phyloP scores from a whole-genome alignment of 2,797 vertebrate genomes.

The Chanos chanos region DNA sequence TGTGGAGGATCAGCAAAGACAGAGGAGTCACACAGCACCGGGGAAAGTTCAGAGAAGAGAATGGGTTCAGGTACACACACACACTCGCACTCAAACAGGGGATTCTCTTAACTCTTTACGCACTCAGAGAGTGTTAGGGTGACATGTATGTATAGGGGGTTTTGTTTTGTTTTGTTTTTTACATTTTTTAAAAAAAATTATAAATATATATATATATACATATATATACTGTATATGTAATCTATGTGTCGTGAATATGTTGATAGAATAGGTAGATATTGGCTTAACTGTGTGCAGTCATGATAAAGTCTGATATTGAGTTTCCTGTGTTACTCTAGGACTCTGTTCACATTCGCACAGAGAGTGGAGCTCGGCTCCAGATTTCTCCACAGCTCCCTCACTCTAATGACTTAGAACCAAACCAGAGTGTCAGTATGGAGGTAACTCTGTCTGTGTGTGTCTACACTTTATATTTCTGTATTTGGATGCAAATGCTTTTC shows the following conservation, averaged over 20 bases:
- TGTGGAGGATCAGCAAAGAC: slow-evolving; percentile 49
- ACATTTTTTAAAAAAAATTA: no score
- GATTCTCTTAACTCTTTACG: no score
- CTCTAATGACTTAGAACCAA: slow-evolving; percentile 82
- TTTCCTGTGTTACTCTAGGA: slow-evolving; percentile 61
- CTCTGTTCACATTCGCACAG: slow-evolving; percentile 85
- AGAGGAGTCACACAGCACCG: slow-evolving; percentile 75
- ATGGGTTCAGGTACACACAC: slow-evolving; percentile 84
- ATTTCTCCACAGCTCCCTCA: slow-evolving; percentile 73
- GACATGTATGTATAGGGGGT: no score
- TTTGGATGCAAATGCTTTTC: no score
- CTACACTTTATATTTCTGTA: no score
- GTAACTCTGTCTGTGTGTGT: no score
- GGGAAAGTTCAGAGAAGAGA: slow-evolving; percentile 80
- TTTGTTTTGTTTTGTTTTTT: no score
- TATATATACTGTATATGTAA: neutral
- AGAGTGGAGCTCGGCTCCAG: slow-evolving; percentile 71
- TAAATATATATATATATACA: neutral
- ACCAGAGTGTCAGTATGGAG: slow-evolving; percentile 71
- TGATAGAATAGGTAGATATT: neutral
- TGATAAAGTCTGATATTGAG: neutral
- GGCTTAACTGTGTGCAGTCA: neutral
- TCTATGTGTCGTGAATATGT: neutral
- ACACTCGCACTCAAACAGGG: neutral
- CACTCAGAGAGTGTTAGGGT: no score